A percentile compares a stretch with the other conserved stretches of the same genome.
phyloP scores from a whole-genome alignment of 35 echinoderm and acorn worm species.

The Ophioderma brevispina region DNA sequence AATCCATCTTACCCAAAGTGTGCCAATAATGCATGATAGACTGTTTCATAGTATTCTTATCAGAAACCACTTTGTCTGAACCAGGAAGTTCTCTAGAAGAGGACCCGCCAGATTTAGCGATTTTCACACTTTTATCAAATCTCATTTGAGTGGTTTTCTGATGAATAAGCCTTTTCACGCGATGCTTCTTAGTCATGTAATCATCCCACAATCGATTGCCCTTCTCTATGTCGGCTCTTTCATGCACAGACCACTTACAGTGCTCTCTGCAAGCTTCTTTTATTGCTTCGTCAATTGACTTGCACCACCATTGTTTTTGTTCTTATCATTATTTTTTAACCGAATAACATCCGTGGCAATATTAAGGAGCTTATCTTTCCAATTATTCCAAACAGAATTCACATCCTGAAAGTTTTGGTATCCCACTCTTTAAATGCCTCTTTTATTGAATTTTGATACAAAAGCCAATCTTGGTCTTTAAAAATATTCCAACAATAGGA shows the following conservation, averaged over 20 bases:
- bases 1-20: too few relatives aligned
- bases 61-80: too few relatives aligned
- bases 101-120: neutral
- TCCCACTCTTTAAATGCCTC: neutral
- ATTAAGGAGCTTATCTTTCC: neutral
- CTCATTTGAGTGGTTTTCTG: constrained; percentile 6
- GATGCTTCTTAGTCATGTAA: neutral
- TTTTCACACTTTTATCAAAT: neutral
- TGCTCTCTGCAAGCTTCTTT: neutral
- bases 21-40: too few relatives aligned
- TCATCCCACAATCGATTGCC: too few relatives aligned
- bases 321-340: neutral
- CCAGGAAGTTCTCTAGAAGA: neutral
- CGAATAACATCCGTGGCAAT: neutral
- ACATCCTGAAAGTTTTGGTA: neutral
- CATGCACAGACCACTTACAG: neutral
- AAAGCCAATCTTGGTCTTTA: neutral
- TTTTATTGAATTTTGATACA: neutral
- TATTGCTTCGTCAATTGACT: constrained; percentile 1
- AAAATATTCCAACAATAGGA: neutral
- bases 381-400: neutral
- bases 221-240: neutral
- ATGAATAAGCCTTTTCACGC: neutral
- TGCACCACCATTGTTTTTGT: constrained; percentile 21
- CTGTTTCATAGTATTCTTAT: too few relatives aligned